Base-by-base conservation (phyloP, 1,140 invertebrate genomes). In the Tribolium castaneum region DNA sequence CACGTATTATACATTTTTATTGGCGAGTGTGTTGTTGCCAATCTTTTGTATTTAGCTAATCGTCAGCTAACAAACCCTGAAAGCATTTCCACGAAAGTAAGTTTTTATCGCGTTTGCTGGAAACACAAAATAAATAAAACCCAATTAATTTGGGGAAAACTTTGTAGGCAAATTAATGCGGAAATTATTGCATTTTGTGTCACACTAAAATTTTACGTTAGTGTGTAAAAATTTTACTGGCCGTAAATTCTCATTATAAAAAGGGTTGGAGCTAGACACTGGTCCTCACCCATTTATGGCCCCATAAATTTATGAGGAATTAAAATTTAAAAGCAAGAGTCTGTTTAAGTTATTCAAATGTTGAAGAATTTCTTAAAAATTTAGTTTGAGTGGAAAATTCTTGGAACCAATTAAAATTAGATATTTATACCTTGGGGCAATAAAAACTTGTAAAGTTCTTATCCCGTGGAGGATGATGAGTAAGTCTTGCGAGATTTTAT, bases 1-100 rank as follows among this genome's bases (percentile, higher is more conserved):
- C 59, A 66, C 59, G 59, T 66, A 35, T 66, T 35, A 66, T 66
- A 66, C 59, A 66, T 66, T 66, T 66, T 66, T 66, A 66, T 66
- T 66, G 59, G 59, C 34, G 13, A 66, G 10, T 66, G 59, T 66
- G 59, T 35, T 66, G 59, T 66, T 66, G 25, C 3, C 59, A 66
- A 66, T 66, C 30, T 66, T 59, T 66, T 66, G 56, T 66, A 66
- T 66, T 66, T 34, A 25, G 34, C 14, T 35, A 39, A 66, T 5
- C 25, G 9, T 12, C 10, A 13, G 59, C 30, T 14, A 66, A 66
- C 30, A 66, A 30, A 30, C 12, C 25, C 12, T 66, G 25, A 66
- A 66, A 66, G 56, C 56, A 30, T 25, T 62, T 62, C 9, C 10
- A 30, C 3, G 1, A 12, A 10, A 25, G 19, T 62, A 62, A 62